These are phyloP conservation scores for Lepisosteus oculatus DNA, from an alignment of 2,113 vertebrate genomes.

Conservation along the genomic window DNA sequence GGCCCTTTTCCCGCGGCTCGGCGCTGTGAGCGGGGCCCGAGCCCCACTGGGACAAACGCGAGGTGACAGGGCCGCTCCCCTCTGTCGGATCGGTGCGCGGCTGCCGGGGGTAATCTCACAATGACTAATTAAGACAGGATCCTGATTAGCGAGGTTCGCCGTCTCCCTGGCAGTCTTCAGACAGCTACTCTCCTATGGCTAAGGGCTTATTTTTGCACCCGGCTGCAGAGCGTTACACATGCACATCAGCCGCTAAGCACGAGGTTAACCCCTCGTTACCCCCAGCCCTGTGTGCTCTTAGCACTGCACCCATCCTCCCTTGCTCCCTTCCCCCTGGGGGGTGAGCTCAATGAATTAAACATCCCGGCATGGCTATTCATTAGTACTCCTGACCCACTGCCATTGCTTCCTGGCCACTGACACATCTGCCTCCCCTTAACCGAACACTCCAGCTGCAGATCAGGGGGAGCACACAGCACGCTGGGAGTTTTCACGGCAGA, in stretches of 20 bases:
- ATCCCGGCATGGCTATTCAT: conserved; percentile 30
- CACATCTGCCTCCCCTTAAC: conserved; percentile 18
- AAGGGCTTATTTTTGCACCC: conserved; percentile 15
- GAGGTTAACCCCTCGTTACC: conserved; percentile 4
- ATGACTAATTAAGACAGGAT: conserved; percentile 67
- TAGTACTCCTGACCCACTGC: conserved; percentile 33
- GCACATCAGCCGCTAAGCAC: conserved; percentile 5
- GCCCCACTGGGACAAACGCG: conserved; percentile 53
- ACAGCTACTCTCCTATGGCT: conserved; percentile 23
- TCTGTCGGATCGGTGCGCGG: conserved; percentile 12
- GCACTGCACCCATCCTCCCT: too few species aligned
- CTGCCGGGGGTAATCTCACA: conserved; percentile 33
- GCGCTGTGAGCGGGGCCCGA: conserved; percentile 1
- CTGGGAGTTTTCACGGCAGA: too few species aligned
- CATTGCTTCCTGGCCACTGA: conserved; percentile 33
- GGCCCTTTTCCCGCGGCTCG: background rate
- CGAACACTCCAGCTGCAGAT: background rate
- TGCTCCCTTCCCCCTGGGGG: background rate
- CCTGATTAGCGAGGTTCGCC: conserved; percentile 52
- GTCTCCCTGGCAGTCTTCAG: conserved; percentile 28
- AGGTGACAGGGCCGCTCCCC: conserved; percentile 54
- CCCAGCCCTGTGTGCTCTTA: too few species aligned
- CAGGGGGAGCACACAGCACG: background rate
- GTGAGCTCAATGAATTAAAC: background rate
- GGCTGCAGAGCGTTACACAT: background rate